Evolutionary conservation across 2,113 vertebrate species (phyloP), one percentile per base, ranked within the genome.

Genomic region (Ictidomys tridecemlineatus): DNA sequence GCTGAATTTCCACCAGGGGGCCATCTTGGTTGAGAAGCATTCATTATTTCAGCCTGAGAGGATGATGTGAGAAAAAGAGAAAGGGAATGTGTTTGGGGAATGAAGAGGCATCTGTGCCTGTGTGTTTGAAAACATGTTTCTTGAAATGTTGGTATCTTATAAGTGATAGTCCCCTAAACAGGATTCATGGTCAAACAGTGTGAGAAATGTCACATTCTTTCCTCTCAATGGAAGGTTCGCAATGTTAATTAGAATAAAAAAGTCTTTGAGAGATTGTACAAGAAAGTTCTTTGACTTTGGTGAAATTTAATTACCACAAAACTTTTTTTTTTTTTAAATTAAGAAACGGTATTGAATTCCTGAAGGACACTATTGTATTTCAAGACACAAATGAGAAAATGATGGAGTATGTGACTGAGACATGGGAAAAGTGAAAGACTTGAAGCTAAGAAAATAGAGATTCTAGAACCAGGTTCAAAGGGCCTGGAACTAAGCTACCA

Each of bases 101-200:
- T 97, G 94, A 97, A 89, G 84, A 89, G 63, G 26, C 86, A 39
- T 89, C 92, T 97, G 93, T 95, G 39, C 95, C 28, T n/a, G 87
- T 45, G 56, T 67, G 30, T 84, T 63, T 93, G 73, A 56, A 86
- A 92, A 92, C 70, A 56, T 92, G 89, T 90, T 87, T 82, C 84
- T 93, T 76, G 89, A 96, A 95, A 95, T 89, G 86, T 67, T 83
- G 61, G 67, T 39, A 37, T 97, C 96, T 90, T 88, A 77, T 94
- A 94, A 93, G 22, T 61, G 20, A 48, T 53, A 45, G 65, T 78
- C 72, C 72, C 84, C 77, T 86, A 72, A 91, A 69, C 63, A 91
- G 61, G 84, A 89, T 92, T 93, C 87, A 56, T 42, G 67, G 80
- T 90, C 80, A 89, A 39, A 53, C 32, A 83, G 69, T 51, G 16